Base-by-base conservation (phyloP, 2,113 vertebrate genomes). In the Sinocyclocheilus anshuiensis region DNA sequence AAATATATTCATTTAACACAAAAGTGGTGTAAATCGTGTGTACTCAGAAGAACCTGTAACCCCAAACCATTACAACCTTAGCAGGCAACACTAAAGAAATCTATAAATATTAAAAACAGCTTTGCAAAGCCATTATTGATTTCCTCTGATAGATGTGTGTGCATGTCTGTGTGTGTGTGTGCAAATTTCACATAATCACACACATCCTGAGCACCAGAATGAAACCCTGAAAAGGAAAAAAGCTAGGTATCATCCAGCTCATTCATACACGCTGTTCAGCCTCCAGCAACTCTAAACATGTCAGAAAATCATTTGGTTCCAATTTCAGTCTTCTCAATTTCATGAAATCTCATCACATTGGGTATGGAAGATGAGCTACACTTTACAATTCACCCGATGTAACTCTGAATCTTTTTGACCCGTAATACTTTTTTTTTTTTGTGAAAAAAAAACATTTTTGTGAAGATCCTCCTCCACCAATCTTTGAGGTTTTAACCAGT, bases 321-420 rank as follows among this genome's bases (percentile, higher is more conserved):
- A 48, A 65, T 81, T 65, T 81, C 78, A 63, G 57, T n/a, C 57
- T n/a, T 63, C 78, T 63, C 29, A 79, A 79, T 39, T 79, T 79
- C 29, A 36, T 55, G 50, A 78, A 42, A 80, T 63, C 33, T 80
- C 33, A 16, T 63, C 33, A 63, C 10, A 63, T 24, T 63, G 59
- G 22, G 42, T 57, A 2, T 59, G 57, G 5, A 63, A 61, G 33
- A 78, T 57, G 77, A 78, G 53, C 29, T 59, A 36, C 15, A 20
- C 65, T 24, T 42, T 61, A 39, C 18, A 22, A 59, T 59, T 12
- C 12, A 79, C 33, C 77, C 6, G 4, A 4, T 55, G 15, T 57
- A 39, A 72, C 50, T 22, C 2, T 78, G 4, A 78, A 24, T 15
- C 55, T 33, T 61, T 61, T n/a, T 42, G 12, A 15, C 55, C 4